Conservation (phyloP, 2,797 vertebrate genomes). For the Borostomias antarcticus region DNA sequence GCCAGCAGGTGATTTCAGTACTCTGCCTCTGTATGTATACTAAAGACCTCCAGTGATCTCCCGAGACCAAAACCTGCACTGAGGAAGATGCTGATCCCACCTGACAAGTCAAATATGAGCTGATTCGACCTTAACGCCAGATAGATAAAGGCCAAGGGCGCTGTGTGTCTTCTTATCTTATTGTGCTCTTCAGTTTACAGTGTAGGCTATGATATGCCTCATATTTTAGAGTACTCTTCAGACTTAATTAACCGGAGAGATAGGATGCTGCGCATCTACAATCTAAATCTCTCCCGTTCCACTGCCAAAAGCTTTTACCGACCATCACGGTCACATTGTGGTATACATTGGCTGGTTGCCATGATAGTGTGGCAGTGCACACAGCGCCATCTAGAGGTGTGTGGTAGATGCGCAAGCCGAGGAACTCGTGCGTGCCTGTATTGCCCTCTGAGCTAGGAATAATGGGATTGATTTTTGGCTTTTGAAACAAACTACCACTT, state of each 20-base stretch:
- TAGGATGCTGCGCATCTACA: slow-evolving; percentile 65
- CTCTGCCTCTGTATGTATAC: no score
- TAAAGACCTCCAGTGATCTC: slow-evolving; percentile 42
- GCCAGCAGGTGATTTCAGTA: no score
- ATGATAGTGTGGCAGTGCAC: slow-evolving; percentile 32
- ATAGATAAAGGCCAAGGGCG: slow-evolving; percentile 47
- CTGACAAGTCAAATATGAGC: slow-evolving; percentile 72
- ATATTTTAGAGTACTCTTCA: slow-evolving; percentile 61
- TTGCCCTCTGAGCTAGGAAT: neutral
- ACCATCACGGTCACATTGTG: slow-evolving; percentile 58
- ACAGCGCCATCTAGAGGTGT: slow-evolving; percentile 66
- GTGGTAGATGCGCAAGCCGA: slow-evolving; percentile 9
- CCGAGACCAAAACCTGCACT: slow-evolving; percentile 43
- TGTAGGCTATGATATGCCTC: slow-evolving; percentile 35
- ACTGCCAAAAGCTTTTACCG: slow-evolving; percentile 67
- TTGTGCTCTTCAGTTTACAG: slow-evolving; percentile 51
- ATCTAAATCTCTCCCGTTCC: slow-evolving; percentile 66
- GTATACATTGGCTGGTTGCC: slow-evolving; percentile 45
- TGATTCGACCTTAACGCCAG: slow-evolving; percentile 57
- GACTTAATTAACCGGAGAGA: slow-evolving; percentile 71
- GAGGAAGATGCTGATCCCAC: slow-evolving; percentile 56
- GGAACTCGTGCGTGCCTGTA: neutral
- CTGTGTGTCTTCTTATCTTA: slow-evolving; percentile 10
- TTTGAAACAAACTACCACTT: neutral
- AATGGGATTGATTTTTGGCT: neutral